A percentile compares a stretch with the other conserved stretches of the same genome.
phyloP scores from a whole-genome alignment of 2,888 invertebrate species.

The Hirtodrosophila confusa region DNA sequence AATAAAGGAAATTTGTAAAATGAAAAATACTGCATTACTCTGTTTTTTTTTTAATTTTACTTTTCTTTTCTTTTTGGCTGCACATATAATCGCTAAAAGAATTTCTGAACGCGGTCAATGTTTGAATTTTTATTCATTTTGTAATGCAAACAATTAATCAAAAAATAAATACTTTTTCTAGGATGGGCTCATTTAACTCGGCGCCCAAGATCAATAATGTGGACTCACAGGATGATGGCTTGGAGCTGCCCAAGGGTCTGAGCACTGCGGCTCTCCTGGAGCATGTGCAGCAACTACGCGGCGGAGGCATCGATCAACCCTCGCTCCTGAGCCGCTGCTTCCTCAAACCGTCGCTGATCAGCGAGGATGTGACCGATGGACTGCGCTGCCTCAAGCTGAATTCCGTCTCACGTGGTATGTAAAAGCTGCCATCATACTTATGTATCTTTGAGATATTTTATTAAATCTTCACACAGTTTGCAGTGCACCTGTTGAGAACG shows the following conservation, averaged over 20 bases:
- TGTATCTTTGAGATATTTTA: not conserved
- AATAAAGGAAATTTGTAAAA: constrained; percentile 1
- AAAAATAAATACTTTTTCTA: constrained; percentile 79
- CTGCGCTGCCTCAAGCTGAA: constrained; percentile 84
- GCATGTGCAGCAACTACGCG: constrained; percentile 85
- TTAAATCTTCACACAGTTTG: constrained; percentile 81
- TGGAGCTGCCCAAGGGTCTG: constrained; percentile 85
- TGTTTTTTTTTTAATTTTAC: not conserved
- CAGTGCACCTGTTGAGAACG: constrained; percentile 84
- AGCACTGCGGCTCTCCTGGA: constrained; percentile 85
- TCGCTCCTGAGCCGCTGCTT: constrained; percentile 84
- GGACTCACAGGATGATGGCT: constrained; percentile 87
- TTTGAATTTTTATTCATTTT: not conserved
- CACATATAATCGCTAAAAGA: not conserved
- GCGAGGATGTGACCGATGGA: constrained; percentile 82
- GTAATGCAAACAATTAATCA: not conserved
- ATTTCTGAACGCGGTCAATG: constrained; percentile 4
- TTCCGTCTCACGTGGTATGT: constrained; percentile 84
- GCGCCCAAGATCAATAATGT: constrained; percentile 87
- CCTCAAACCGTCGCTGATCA: constrained; percentile 68
- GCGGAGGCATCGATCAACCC: constrained; percentile 84
- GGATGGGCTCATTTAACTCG: constrained; percentile 90
- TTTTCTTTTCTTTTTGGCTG: constrained; percentile 1
- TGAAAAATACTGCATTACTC: not conserved
- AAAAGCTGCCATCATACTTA: not conserved